Evolutionary conservation across 2,888 invertebrate genomes (phyloP).

Genomic region (Sepioteuthis lessoniana): DNA sequence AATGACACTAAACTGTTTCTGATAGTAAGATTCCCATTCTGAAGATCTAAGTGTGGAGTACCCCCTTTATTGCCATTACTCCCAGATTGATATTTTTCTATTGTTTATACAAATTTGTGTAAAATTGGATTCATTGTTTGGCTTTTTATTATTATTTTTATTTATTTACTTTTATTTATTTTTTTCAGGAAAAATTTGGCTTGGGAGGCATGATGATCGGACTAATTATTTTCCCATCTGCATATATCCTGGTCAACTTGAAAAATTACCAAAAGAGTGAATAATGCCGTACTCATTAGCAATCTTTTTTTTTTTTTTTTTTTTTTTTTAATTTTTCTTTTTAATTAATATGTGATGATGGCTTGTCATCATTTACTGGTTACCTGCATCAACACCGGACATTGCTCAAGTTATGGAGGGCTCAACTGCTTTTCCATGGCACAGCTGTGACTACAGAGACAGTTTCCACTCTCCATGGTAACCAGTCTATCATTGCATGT

Average conservation of each 20-base stretch:
- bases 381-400: neutral
- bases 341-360: neutral
- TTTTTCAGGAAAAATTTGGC: conserved; percentile 53
- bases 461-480: neutral
- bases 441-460: neutral
- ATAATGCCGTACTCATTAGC: neutral
- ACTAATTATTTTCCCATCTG: conserved; percentile 50
- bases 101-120: no score
- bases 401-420: neutral
- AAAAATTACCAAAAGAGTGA: conserved; percentile 53
- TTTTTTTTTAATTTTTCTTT: neutral
- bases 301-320: neutral
- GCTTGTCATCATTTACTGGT: no score
- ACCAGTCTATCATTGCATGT: neutral
- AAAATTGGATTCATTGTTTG: no score
- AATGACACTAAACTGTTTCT: no score
- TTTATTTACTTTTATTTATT: neutral
- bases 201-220: conserved; percentile 48
- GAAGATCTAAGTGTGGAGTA: no score
- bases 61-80: no score
- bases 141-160: neutral
- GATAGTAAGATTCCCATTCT: no score
- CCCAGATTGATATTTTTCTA: no score
- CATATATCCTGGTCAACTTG: conserved; percentile 51
- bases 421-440: neutral